phyloP scores from a whole-genome alignment of 2,888 invertebrate genomes.

The Drosophila quinaria region DNA sequence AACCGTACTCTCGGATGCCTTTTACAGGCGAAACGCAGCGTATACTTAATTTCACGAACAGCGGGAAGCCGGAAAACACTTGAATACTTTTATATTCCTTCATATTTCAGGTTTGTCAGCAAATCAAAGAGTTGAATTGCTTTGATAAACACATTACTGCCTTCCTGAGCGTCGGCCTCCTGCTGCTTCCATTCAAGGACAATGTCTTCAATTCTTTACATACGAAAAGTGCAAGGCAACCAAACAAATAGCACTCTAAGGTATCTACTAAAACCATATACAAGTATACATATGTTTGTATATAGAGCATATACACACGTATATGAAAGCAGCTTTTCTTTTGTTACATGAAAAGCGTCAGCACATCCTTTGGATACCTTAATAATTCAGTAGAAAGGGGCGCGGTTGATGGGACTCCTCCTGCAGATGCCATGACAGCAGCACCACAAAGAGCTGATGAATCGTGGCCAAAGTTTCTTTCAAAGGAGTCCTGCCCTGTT shows the following conservation, averaged over 20 bases:
- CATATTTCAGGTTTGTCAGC: slow-evolving; percentile 20
- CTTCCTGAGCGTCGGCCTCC: slow-evolving; percentile 8
- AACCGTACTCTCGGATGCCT: not conserved
- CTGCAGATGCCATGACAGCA: slow-evolving; percentile 49
- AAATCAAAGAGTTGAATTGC: slow-evolving; percentile 58
- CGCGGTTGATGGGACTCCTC: slow-evolving; percentile 18
- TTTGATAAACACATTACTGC: slow-evolving; percentile 56
- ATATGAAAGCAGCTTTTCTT: slow-evolving; percentile 67
- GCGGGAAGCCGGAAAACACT: slow-evolving; percentile 11
- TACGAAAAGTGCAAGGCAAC: slow-evolving; percentile 36
- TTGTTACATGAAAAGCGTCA: slow-evolving; percentile 52
- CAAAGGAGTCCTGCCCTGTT: slow-evolving; percentile 42
- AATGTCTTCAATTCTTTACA: slow-evolving; percentile 29
- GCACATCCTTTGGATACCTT: slow-evolving; percentile 44
- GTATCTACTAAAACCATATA: slow-evolving; percentile 7
- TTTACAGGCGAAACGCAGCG: slow-evolving; percentile 21
- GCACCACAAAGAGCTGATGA: slow-evolving; percentile 11
- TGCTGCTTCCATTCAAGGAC: slow-evolving; percentile 32
- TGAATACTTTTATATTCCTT: slow-evolving; percentile 13
- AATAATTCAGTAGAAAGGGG: slow-evolving; percentile 10
- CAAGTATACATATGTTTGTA: not conserved
- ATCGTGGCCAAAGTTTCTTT: slow-evolving; percentile 24
- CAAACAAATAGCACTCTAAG: slow-evolving; percentile 19
- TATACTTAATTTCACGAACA: slow-evolving; percentile 38
- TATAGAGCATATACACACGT: not conserved